Conservation (phyloP, 2,113 vertebrate genomes). For the Chlorocebus sabaeus region DNA sequence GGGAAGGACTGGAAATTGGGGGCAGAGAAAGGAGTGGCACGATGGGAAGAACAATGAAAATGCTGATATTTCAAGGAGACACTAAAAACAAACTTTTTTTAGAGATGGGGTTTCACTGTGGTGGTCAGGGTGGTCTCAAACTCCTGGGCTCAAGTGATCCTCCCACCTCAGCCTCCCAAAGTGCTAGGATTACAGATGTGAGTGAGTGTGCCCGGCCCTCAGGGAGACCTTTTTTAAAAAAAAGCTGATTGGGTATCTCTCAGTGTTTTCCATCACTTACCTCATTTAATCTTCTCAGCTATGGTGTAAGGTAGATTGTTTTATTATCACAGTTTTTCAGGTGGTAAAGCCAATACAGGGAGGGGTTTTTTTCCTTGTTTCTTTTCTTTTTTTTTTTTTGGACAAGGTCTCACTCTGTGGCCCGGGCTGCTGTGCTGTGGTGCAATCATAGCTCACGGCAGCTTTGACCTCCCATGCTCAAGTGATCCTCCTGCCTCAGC, state of each 20-base stretch:
- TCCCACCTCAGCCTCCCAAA: not conserved
- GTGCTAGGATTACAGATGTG: not conserved
- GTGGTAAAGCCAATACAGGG: not conserved
- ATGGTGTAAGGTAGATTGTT: not conserved
- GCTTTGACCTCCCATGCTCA: too few relatives aligned
- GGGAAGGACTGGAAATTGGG: not conserved
- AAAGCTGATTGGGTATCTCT: not conserved
- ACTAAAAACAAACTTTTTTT: not conserved
- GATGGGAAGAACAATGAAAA: not conserved
- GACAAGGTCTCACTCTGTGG: too few relatives aligned
- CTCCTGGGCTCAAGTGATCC: not conserved
- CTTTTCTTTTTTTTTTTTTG: too few relatives aligned
- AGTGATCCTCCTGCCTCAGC: too few relatives aligned
- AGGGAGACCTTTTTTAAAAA: not conserved
- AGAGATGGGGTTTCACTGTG: not conserved
- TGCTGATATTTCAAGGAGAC: not conserved
- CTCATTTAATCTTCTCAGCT: not conserved
- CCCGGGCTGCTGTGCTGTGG: too few relatives aligned
- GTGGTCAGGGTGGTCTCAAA: not conserved
- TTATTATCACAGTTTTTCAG: not conserved
- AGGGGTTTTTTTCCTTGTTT: not conserved
- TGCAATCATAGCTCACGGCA: too few relatives aligned
- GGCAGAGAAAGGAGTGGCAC: not conserved
- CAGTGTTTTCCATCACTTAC: not conserved
- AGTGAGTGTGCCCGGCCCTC: not conserved